Conservation (phyloP, 2,888 invertebrate genomes). For the Pyrrhia umbra region DNA sequence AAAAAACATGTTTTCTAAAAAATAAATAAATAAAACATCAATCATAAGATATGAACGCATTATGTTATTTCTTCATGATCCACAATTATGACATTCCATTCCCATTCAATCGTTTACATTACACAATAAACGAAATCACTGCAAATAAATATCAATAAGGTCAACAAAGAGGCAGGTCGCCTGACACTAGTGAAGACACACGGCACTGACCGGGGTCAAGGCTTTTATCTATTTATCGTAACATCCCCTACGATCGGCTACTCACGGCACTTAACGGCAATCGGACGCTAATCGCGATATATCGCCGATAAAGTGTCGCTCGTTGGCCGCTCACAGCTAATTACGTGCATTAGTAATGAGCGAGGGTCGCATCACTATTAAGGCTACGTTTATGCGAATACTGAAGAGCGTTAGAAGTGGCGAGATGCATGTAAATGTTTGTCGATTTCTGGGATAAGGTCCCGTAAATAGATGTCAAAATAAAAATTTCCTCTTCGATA, state of each 20-base stretch:
- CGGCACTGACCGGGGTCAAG: slow-evolving; percentile 70
- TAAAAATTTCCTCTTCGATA: no score
- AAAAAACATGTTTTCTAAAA: no score
- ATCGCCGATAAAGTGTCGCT: slow-evolving; percentile 82
- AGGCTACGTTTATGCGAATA: slow-evolving; percentile 4
- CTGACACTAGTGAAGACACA: slow-evolving; percentile 86
- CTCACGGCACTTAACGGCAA: slow-evolving; percentile 82
- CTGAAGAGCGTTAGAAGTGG: not conserved
- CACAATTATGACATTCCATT: not conserved
- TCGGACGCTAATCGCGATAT: slow-evolving; percentile 84
- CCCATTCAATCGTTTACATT: slow-evolving; percentile 5
- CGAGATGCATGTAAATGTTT: not conserved
- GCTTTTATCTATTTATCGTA: slow-evolving; percentile 74
- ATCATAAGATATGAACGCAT: no score
- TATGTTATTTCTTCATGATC: not conserved
- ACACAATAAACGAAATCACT: slow-evolving; percentile 56
- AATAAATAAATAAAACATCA: no score
- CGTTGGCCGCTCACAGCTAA: slow-evolving; percentile 81
- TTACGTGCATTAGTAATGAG: slow-evolving; percentile 87
- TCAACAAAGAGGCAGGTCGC: slow-evolving; percentile 54
- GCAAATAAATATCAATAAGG: slow-evolving; percentile 64
- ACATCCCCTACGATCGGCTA: slow-evolving; percentile 69
- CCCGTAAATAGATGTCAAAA: not conserved
- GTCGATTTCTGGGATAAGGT: not conserved
- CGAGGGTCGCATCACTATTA: slow-evolving; percentile 61